A percentile compares a stretch with the other conserved stretches of the same genome.
Evolutionary conservation across 2,797 vertebrate genomes (phyloP).

Genomic region (Girardinus metallicus): DNA sequence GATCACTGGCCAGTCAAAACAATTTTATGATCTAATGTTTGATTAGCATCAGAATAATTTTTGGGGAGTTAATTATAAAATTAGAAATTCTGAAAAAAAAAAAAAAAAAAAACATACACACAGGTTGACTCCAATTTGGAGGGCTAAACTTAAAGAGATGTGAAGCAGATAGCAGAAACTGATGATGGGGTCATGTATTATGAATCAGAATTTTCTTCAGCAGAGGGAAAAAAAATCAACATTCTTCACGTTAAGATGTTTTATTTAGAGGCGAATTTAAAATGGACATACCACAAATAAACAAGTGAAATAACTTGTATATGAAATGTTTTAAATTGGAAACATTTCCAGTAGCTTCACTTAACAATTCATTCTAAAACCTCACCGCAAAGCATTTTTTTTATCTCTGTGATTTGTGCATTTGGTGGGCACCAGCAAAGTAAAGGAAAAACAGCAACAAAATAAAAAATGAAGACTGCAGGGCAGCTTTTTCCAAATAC

Average conservation of each 20-base stretch:
- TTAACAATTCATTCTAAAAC: background rate
- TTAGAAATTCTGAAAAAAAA: background rate
- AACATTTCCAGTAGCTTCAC: background rate
- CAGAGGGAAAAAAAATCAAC: background rate
- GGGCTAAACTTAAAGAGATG: too few species aligned
- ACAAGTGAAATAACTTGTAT: background rate
- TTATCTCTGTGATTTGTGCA: background rate
- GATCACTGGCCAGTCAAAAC: background rate
- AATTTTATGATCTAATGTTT: background rate
- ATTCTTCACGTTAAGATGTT: background rate
- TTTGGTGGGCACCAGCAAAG: too few species aligned
- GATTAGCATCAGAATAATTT: background rate
- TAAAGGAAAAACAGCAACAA: too few species aligned
- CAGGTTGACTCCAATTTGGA: too few species aligned
- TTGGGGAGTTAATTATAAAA: background rate
- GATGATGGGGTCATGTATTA: too few species aligned
- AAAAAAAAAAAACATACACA: too few species aligned
- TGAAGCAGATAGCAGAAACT: too few species aligned
- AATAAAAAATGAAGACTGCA: background rate
- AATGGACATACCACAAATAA: background rate
- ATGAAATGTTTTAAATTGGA: background rate
- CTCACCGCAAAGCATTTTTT: background rate
- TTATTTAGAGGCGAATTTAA: background rate
- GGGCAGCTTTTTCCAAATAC: background rate
- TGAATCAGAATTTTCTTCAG: background rate